A percentile compares a stretch with the other conserved stretches of the same genome.
phyloP scores from a whole-genome alignment of 2,797 vertebrate genomes.

The Ctenosaura bakeri region DNA sequence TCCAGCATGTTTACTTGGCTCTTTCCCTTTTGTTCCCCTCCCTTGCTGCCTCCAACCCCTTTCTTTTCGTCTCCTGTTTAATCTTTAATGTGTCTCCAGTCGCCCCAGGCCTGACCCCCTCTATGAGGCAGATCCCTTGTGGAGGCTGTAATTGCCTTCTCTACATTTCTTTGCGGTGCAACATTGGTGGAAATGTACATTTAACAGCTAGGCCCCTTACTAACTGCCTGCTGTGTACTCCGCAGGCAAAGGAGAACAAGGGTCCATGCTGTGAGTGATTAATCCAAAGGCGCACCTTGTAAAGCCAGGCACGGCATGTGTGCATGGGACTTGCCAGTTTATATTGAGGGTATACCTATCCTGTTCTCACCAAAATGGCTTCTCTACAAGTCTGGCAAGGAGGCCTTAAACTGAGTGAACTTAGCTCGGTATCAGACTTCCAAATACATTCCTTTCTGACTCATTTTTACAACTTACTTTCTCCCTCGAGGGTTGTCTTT shows the following conservation, averaged over 20 bases:
- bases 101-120: constrained; percentile 78
- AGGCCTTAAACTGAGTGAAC: background rate
- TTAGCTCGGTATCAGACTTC: background rate
- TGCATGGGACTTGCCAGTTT: constrained; percentile 60
- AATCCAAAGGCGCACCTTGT: constrained; percentile 34
- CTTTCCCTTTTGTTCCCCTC: background rate
- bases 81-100: constrained; percentile 83
- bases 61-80: constrained; percentile 79
- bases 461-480: background rate
- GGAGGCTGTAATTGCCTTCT: constrained; percentile 80
- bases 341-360: background rate
- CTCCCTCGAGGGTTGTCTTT: background rate
- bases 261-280: constrained; percentile 49
- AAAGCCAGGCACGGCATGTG: background rate
- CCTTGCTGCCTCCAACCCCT: background rate
- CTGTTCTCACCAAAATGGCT: background rate
- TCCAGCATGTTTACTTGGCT: constrained; percentile 56
- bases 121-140: constrained; percentile 73
- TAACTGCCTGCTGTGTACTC: constrained; percentile 31
- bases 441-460: background rate
- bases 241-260: constrained; percentile 51
- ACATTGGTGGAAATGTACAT: constrained; percentile 64
- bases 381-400: background rate
- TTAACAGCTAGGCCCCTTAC: constrained; percentile 70
- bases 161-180: constrained; percentile 62